Base-by-base conservation (phyloP, 2,888 invertebrate genomes). In the Lycia hirtaria region DNA sequence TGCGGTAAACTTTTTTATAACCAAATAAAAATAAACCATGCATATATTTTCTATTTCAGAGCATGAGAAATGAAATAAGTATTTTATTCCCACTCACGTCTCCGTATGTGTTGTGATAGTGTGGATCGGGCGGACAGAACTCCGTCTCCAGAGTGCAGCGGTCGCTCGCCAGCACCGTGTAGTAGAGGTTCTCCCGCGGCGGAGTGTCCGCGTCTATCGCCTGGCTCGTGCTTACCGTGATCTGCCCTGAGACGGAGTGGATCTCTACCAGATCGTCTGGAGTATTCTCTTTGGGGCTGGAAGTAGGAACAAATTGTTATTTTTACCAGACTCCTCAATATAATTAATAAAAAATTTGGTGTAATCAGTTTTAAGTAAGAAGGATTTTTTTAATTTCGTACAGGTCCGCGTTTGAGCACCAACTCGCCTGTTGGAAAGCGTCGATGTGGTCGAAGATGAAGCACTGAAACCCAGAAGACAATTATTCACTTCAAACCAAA, bases 181-280 rank as follows among this genome's bases (percentile, higher is more conserved):
- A 95, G 73, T 86, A 80, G 15, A 95, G 80, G 65, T 83, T 59
- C 57, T 87, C 75, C 0, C 91, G 81, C 4, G 81, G 83, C 1
- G 93, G 93, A 1, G 68, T 72, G 68, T 94, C 94, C 0, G 94
- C 94, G 72, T 94, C 93, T 54, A 94, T 94, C 0, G 77, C 83
- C 1, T 75, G 76, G 37, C 80, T 62, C 2, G 64, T 68, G 28
- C 81, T 76, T 1, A 94, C 94, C 4, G 80, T 85, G 10, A 95
- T 80, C 66, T 93, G 88, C 3, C 95, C 95, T 0, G 87, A 87
- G 33, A 70, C 63, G 47, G 75, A 72, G 72, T 93, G 85, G 22
- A 95, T 94, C 47, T 75, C 72, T 2, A 95, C 83, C 56, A 94
- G 82, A 33, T 85, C 81, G 0, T 73, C 72, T 0, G 86, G 83